Evolutionary conservation across 1,140 invertebrate genomes (phyloP).

Genomic region (Lordiphosa mommai): DNA sequence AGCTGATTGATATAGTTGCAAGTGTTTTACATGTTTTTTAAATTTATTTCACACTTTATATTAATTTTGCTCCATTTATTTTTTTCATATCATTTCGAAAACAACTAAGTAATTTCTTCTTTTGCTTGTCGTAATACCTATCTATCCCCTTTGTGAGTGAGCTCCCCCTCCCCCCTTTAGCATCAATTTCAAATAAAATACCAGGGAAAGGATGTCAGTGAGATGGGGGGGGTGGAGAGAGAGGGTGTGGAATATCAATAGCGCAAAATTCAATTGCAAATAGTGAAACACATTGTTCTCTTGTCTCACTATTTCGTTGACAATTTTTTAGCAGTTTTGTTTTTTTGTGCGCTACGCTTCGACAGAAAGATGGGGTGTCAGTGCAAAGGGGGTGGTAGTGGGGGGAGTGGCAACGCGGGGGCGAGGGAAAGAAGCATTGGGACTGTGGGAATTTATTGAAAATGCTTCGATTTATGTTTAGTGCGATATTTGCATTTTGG

Average conservation of each 20-base stretch:
- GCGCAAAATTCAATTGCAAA: constrained; percentile 67
- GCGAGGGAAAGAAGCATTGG: background rate
- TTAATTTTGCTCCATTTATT: background rate
- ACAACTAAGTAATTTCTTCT: too few species aligned
- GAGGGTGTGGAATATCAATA: constrained; percentile 45
- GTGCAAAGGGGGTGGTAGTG: background rate
- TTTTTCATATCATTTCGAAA: too few species aligned
- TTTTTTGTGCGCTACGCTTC: constrained; percentile 14
- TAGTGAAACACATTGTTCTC: constrained; percentile 64
- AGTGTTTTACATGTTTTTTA: too few species aligned
- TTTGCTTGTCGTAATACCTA: too few species aligned
- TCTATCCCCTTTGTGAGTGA: too few species aligned
- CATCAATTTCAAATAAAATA: constrained; percentile 39
- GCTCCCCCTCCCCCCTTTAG: background rate
- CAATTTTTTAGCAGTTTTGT: constrained; percentile 46
- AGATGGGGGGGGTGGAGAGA: background rate
- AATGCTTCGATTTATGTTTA: constrained; percentile 74
- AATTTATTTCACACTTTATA: background rate
- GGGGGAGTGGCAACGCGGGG: background rate
- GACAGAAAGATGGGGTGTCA: background rate
- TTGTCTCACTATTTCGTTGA: constrained; percentile 55
- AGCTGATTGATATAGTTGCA: too few species aligned
- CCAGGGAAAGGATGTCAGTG: background rate
- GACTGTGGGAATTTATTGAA: constrained; percentile 58
- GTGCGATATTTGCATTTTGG: constrained; percentile 70